Conservation (phyloP, 2,888 invertebrate species). For the Mamestra brassicae region DNA sequence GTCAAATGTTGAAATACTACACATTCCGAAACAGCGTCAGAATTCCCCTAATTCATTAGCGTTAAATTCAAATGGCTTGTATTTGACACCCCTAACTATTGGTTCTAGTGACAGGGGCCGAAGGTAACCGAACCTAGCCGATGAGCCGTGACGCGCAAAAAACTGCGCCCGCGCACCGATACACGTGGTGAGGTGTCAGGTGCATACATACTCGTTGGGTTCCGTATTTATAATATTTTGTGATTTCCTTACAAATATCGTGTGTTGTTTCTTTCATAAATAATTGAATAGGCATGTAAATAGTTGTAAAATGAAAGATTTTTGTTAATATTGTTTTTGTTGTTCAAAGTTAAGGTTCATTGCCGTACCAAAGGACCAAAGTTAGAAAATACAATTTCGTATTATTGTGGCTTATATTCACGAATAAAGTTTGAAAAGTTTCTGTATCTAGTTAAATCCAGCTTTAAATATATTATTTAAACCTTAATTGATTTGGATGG, state of each 20-base stretch:
- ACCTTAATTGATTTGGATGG: not conserved
- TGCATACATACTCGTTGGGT: conserved; percentile 29
- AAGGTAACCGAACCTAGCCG: conserved; percentile 63
- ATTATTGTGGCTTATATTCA: conserved; percentile 12
- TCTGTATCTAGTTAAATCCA: not conserved
- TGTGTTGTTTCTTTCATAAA: not conserved
- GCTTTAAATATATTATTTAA: conserved; percentile 13
- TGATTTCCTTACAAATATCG: not conserved
- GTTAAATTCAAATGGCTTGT: conserved; percentile 81
- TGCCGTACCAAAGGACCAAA: conserved; percentile 3
- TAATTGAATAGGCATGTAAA: not conserved
- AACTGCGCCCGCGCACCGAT: conserved; percentile 60
- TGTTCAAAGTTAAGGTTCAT: not conserved
- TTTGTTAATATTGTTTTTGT: not conserved
- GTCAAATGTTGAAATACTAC: conserved; percentile 43
- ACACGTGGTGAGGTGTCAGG: conserved; percentile 63
- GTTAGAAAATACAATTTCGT: conserved; percentile 26
- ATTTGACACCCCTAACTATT: conserved; percentile 71
- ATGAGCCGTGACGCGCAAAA: conserved; percentile 69
- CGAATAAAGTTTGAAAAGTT: conserved; percentile 11
- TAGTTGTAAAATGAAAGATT: not conserved
- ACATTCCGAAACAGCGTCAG: conserved; percentile 49
- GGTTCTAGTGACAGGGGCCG: conserved; percentile 62
- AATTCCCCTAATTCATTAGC: conserved; percentile 86
- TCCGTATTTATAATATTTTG: conserved; percentile 16